A percentile compares a stretch with the other conserved stretches of the same genome.
Conservation (phyloP, 2,888 invertebrate genomes). For the Caenorhabditis sp. region DNA sequence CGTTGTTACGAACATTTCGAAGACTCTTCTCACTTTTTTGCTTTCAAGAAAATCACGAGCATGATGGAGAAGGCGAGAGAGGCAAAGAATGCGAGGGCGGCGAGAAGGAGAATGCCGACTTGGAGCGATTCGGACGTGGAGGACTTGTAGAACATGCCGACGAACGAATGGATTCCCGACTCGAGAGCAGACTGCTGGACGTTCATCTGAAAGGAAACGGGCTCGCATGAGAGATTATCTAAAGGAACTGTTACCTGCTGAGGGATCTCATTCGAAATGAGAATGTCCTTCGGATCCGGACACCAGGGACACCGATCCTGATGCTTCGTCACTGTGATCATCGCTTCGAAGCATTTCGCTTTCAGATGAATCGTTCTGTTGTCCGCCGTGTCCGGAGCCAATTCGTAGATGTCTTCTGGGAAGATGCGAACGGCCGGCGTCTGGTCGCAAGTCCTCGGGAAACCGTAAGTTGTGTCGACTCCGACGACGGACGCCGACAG, state of each 20-base stretch:
- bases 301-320: constrained; percentile 75
- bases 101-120: constrained; percentile 60
- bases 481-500: constrained; percentile 71
- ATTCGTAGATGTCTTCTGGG: constrained; percentile 23
- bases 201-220: too few species aligned
- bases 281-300: constrained; percentile 66
- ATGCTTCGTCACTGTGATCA: constrained; percentile 70
- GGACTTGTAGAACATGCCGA: constrained; percentile 35
- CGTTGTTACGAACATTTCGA: neutral
- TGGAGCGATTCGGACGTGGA: constrained; percentile 55
- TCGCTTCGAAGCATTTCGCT: constrained; percentile 76
- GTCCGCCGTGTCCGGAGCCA: constrained; percentile 8
- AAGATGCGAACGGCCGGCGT: constrained; percentile 64
- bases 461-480: constrained; percentile 73
- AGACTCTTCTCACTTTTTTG: constrained; percentile 45
- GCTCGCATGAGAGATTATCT: too few species aligned
- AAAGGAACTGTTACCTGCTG: too few species aligned
- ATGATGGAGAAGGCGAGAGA: constrained; percentile 57
- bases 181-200: constrained; percentile 25
- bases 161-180: constrained; percentile 37
- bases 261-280: constrained; percentile 40
- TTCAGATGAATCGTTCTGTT: constrained; percentile 60
- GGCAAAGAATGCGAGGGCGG: constrained; percentile 59
- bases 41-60: constrained; percentile 56
- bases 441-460: constrained; percentile 75